phyloP scores from a whole-genome alignment of 2,113 vertebrate genomes.

The Laticauda laticaudata region DNA sequence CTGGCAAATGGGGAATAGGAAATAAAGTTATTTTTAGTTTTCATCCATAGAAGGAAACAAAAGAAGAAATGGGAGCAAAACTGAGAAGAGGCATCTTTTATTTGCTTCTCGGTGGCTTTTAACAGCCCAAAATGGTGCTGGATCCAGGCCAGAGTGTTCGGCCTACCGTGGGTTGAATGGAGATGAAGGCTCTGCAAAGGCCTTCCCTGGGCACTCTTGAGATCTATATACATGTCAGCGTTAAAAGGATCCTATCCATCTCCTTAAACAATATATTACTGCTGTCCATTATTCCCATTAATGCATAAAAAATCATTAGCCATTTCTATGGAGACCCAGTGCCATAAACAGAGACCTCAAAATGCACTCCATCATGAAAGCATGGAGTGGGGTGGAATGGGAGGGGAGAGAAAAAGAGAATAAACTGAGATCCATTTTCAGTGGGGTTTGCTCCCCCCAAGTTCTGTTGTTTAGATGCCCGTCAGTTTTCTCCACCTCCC shows the following conservation, averaged over 20 bases:
- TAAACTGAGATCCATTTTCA: slow-evolving; percentile 11
- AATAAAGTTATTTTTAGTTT: slow-evolving; percentile 33
- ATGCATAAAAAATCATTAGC: slow-evolving; percentile 74
- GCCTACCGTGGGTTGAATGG: background rate
- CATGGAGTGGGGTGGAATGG: background rate
- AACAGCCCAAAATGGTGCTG: background rate
- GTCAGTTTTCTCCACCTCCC: slow-evolving; percentile 38
- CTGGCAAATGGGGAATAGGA: background rate
- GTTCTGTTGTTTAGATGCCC: background rate
- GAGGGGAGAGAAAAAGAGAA: background rate
- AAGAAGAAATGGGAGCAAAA: background rate
- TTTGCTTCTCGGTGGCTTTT: slow-evolving; percentile 23
- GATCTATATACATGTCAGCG: slow-evolving; percentile 60
- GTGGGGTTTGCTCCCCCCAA: background rate
- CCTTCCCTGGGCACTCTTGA: slow-evolving; percentile 31
- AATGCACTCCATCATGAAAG: slow-evolving; percentile 54
- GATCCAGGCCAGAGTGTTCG: background rate
- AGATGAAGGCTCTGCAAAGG: slow-evolving; percentile 5
- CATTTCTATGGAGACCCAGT: slow-evolving; percentile 63
- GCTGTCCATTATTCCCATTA: slow-evolving; percentile 63
- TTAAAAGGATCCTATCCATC: slow-evolving; percentile 62
- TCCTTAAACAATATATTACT: slow-evolving; percentile 54
- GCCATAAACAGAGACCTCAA: slow-evolving; percentile 62
- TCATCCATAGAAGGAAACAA: slow-evolving; percentile 23
- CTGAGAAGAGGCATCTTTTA: background rate